phyloP scores from a whole-genome alignment of 2,797 vertebrate genomes.

The Tenualosa thibaudeaui region DNA sequence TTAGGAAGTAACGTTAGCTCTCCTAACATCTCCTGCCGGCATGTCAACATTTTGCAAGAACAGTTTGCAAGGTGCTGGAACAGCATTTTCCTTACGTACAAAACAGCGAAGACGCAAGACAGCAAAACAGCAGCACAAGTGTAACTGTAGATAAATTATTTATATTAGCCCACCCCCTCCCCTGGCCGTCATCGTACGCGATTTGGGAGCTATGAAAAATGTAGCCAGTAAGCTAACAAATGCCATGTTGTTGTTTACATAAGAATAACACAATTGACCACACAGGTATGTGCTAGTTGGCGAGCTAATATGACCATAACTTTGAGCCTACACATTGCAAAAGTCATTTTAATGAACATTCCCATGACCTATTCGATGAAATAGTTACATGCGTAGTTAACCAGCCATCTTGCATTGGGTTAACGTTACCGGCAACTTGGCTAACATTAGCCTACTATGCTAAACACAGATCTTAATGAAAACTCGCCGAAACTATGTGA shows the following conservation, averaged over 20 bases:
- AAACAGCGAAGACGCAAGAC: neutral
- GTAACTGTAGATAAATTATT: neutral
- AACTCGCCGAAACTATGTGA: neutral
- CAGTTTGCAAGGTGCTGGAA: neutral
- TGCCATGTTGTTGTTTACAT: constrained; percentile 3
- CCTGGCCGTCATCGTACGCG: neutral
- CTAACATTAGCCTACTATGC: neutral
- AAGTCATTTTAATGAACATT: neutral
- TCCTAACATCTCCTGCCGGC: neutral
- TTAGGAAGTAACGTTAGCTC: neutral
- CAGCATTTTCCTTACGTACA: neutral
- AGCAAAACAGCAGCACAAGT: neutral
- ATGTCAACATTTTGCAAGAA: neutral
- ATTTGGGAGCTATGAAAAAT: neutral
- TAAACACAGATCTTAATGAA: neutral
- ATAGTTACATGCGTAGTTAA: constrained; percentile 26
- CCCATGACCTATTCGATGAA: neutral
- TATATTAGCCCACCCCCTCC: neutral
- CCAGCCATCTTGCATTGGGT: constrained; percentile 13
- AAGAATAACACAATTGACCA: neutral
- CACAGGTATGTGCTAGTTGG: no score
- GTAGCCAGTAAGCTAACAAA: neutral
- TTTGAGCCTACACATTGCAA: neutral
- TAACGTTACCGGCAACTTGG: constrained; percentile 6
- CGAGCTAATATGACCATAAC: neutral